Evolutionary conservation across 2,888 invertebrate species (phyloP).

Genomic region (Phyto melanocephala): DNA sequence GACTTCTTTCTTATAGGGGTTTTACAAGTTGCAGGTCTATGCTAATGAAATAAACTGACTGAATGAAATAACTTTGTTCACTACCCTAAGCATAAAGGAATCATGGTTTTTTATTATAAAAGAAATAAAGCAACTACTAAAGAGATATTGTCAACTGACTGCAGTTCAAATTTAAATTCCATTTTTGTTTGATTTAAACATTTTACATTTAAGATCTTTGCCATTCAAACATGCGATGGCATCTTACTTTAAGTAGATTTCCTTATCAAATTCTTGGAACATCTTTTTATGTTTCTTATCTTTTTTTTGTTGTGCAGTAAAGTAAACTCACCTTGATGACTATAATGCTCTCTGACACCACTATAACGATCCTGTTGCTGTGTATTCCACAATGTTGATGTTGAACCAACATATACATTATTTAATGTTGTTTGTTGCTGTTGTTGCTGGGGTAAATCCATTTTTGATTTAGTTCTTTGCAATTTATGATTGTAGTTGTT

Average conservation of each 20-base stretch:
- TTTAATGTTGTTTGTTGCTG: constrained; percentile 71
- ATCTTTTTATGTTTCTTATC: not conserved
- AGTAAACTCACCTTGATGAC: constrained; percentile 73
- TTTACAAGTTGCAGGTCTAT: too few relatives aligned
- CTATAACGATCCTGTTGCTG: constrained; percentile 70
- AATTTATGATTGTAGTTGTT: constrained; percentile 70
- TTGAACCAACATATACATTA: constrained; percentile 76
- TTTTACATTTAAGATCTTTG: not conserved
- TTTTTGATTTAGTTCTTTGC: constrained; percentile 74
- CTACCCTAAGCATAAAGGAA: too few relatives aligned
- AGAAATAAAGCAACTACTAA: not conserved
- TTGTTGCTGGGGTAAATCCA: constrained; percentile 67
- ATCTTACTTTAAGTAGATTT: constrained; percentile 18
- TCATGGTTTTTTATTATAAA: too few relatives aligned
- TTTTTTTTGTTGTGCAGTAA: not conserved
- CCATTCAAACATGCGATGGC: not conserved
- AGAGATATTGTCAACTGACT: not conserved
- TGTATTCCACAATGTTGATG: constrained; percentile 78
- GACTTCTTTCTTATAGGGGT: too few relatives aligned
- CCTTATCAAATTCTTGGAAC: not conserved
- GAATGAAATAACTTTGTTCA: too few relatives aligned
- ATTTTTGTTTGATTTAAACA: not conserved
- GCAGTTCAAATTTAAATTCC: not conserved
- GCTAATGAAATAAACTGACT: too few relatives aligned
- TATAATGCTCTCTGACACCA: constrained; percentile 71